Evolutionary conservation across 2,888 invertebrate species (phyloP), one percentile per base, ranked within the genome.

Genomic region (Pycnomerus fuliginosus): DNA sequence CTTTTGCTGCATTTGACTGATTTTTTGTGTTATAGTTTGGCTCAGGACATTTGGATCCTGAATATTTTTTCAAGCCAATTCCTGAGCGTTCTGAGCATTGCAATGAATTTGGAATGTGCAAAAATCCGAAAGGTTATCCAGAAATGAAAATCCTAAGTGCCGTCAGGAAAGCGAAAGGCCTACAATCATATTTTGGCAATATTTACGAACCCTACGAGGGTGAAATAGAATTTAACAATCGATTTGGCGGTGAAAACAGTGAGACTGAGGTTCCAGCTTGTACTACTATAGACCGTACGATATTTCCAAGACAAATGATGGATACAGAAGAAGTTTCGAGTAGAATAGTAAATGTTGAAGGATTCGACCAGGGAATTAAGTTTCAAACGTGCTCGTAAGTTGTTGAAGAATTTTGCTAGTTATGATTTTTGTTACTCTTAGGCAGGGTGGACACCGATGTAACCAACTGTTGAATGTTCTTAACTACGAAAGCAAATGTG

Each of bases 371-470:
- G 32, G 34, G 32, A 2, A 25, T 53, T 11, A 38, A 39, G n/a
- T 31, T 36, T 24, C 48, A 53, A 44, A 28, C 17, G 3, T 53
- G 52, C 44, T 25, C 20, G 47, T 48, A 29, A 37, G 33, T 37
- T 8, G 14, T n/a, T 35, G 7, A 15, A 13, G 23, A 11, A n/a
- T 12, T 36, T 28, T 10, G 10, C 20, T 20, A 3, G 7, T 10
- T 16, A 3, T 8, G 3, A 13, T 34, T 35, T 12, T 13, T 12
- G 17, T 13, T 8, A 41, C 23, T 29, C 23, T 29, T 11, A 34
- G 35, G n/a, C 3, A 34, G 3, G 34, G 23, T 11, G 41, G 23
- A 35, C n/a, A 22, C n/a, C n/a, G n/a, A n/a, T n/a, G n/a, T n/a
- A n/a, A n/a, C n/a, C n/a, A n/a, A n/a, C n/a, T n/a, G n/a, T n/a